These are phyloP conservation scores for Apoderus coryli DNA, from an alignment of 2,888 invertebrate species.

Conservation along the genomic window DNA sequence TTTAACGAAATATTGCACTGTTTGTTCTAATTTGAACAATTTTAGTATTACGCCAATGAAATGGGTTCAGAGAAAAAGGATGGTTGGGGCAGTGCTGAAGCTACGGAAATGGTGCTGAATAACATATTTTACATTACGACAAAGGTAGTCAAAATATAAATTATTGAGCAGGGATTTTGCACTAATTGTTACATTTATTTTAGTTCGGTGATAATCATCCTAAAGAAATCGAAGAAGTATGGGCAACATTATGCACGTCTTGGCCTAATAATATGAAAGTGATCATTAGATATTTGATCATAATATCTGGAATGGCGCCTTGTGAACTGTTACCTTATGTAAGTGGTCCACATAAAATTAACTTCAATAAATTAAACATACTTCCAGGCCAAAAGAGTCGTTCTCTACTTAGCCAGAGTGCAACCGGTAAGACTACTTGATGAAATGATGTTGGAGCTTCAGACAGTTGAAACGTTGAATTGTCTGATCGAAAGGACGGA, in stretches of 20 bases:
- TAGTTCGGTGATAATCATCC: slow-evolving; percentile 94
- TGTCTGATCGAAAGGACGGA: slow-evolving; percentile 93
- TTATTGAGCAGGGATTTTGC: no score
- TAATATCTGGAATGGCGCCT: slow-evolving; percentile 95
- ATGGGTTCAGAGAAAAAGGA: slow-evolving; percentile 51
- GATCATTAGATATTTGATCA: slow-evolving; percentile 89
- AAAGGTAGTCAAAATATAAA: no score
- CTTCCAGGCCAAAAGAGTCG: slow-evolving; percentile 82
- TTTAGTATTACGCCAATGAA: slow-evolving; percentile 39
- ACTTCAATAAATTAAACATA: background rate
- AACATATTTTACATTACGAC: slow-evolving; percentile 97
- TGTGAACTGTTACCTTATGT: slow-evolving; percentile 83
- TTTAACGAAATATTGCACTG: background rate
- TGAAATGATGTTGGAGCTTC: slow-evolving; percentile 94
- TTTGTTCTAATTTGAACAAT: slow-evolving; percentile 10
- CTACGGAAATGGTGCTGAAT: slow-evolving; percentile 99
- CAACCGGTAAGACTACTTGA: slow-evolving; percentile 86
- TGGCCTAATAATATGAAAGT: slow-evolving; percentile 97
- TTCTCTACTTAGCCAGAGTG: slow-evolving; percentile 81
- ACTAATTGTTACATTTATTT: no score
- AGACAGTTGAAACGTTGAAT: slow-evolving; percentile 92
- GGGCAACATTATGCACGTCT: slow-evolving; percentile 89
- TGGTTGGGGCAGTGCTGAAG: slow-evolving; percentile 96
- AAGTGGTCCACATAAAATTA: slow-evolving; percentile 32
- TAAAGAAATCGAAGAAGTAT: slow-evolving; percentile 88